Percentiles rank a stretch among this genome's conserved stretches.
Evolutionary conservation across 2,888 invertebrate genomes (phyloP).

Genomic region (Erannis defoliaria): DNA sequence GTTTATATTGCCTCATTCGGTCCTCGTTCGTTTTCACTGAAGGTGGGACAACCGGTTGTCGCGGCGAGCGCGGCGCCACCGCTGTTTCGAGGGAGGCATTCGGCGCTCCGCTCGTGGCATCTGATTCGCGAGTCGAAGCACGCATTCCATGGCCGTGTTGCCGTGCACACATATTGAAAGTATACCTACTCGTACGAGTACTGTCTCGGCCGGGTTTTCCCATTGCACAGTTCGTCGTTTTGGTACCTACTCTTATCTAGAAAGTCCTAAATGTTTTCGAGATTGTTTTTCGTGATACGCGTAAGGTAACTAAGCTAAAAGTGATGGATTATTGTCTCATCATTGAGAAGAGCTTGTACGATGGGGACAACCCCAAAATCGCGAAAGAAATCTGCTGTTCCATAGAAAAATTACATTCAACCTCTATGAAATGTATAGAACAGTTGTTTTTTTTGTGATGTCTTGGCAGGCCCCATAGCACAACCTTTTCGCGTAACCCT

Average conservation of each 20-base stretch:
- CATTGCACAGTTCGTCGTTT: conserved; percentile 19
- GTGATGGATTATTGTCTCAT: too few species aligned
- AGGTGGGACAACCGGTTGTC: conserved; percentile 44
- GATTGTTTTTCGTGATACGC: too few species aligned
- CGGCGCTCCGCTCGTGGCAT: not conserved
- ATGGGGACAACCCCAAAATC: too few species aligned
- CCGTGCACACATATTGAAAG: conserved; percentile 14
- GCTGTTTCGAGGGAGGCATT: conserved; percentile 3
- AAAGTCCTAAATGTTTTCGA: conserved; percentile 8
- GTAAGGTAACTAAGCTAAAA: too few species aligned
- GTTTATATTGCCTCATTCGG: conserved; percentile 41
- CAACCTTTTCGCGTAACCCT: too few species aligned
- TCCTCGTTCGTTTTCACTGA: conserved; percentile 45
- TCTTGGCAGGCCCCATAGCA: too few species aligned
- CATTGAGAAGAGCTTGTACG: too few species aligned
- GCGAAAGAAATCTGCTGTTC: too few species aligned
- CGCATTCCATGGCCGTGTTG: conserved; percentile 16
- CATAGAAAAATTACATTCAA: too few species aligned
- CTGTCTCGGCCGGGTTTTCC: conserved; percentile 26
- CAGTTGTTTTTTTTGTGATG: too few species aligned
- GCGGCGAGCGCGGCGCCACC: conserved; percentile 2
- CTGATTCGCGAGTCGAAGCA: conserved; percentile 33
- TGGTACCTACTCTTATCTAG: not conserved
- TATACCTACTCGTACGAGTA: conserved; percentile 9
- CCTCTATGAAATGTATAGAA: too few species aligned